Percentiles rank a stretch among this genome's conserved stretches.
phyloP scores from a whole-genome alignment of 2,888 invertebrate genomes.

The Callyntrura guangdongensis region DNA sequence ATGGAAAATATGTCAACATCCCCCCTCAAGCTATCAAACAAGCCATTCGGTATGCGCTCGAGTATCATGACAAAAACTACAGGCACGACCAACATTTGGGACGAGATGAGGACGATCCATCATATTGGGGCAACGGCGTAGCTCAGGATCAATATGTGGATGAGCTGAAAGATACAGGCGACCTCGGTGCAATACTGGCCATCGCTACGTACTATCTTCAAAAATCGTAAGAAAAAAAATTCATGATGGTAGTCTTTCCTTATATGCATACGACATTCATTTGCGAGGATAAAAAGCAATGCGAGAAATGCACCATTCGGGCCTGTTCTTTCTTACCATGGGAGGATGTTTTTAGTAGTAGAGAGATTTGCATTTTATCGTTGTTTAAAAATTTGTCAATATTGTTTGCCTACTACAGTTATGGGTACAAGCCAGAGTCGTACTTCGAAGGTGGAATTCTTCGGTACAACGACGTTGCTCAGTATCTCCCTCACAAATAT shows the following conservation, averaged over 20 bases:
- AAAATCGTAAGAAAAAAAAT: conserved; percentile 79
- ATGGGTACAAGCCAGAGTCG: conserved; percentile 82
- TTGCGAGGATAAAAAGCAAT: neutral
- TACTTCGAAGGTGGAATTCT: conserved; percentile 79
- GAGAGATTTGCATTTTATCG: conserved; percentile 39
- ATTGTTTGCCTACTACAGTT: conserved; percentile 69
- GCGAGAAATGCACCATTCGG: neutral
- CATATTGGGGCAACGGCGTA: conserved; percentile 84
- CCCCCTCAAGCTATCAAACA: conserved; percentile 77
- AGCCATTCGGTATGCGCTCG: conserved; percentile 79
- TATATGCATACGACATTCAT: neutral
- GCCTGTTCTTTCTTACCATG: neutral
- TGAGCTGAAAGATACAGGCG: conserved; percentile 75
- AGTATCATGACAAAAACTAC: conserved; percentile 77
- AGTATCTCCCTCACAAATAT: conserved; percentile 80
- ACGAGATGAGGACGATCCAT: conserved; percentile 83
- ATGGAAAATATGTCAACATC: conserved; percentile 72
- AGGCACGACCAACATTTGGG: conserved; percentile 78
- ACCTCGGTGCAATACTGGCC: conserved; percentile 80
- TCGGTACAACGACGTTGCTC: conserved; percentile 73
- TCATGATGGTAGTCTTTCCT: neutral
- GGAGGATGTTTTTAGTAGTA: too few relatives aligned
- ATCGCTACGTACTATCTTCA: conserved; percentile 79
- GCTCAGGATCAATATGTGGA: conserved; percentile 75
- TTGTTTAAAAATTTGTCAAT: neutral